Percentiles rank a stretch among this genome's conserved stretches.
These are phyloP conservation scores for Muntiacus reevesi DNA, from an alignment of 2,113 vertebrate genomes.

Conservation along the genomic window DNA sequence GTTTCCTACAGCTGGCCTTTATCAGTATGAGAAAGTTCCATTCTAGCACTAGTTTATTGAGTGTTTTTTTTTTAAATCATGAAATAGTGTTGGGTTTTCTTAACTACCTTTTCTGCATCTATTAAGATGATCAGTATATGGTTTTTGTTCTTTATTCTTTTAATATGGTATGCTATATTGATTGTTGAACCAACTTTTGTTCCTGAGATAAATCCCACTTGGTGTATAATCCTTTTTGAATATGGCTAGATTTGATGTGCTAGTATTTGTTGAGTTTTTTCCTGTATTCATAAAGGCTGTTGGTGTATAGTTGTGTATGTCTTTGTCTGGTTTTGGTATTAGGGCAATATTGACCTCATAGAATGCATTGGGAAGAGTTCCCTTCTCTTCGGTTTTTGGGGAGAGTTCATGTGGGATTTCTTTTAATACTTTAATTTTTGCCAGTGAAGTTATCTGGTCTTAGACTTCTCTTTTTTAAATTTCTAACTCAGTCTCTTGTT, in stretches of 20 bases:
- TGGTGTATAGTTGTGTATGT: background rate
- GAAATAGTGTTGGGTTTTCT: background rate
- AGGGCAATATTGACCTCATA: background rate
- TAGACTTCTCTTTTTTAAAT: background rate
- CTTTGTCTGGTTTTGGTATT: background rate
- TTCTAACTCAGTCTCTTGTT: background rate
- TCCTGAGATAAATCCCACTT: background rate
- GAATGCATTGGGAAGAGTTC: background rate
- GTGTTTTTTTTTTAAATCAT: background rate
- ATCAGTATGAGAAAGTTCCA: background rate
- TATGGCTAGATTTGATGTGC: background rate
- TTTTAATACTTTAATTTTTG: background rate
- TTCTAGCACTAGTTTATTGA: background rate
- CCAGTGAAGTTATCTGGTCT: background rate
- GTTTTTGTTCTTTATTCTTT: background rate
- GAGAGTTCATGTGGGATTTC: background rate
- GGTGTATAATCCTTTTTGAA: background rate
- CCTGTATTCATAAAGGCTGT: background rate
- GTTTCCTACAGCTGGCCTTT: background rate
- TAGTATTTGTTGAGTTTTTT: background rate
- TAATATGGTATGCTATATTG: background rate
- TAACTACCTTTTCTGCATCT: background rate
- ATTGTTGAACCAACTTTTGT: background rate
- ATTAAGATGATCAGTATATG: background rate
- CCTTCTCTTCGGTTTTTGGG: background rate